Conservation (phyloP, 2,113 vertebrate genomes). For the Chamaea fasciata region DNA sequence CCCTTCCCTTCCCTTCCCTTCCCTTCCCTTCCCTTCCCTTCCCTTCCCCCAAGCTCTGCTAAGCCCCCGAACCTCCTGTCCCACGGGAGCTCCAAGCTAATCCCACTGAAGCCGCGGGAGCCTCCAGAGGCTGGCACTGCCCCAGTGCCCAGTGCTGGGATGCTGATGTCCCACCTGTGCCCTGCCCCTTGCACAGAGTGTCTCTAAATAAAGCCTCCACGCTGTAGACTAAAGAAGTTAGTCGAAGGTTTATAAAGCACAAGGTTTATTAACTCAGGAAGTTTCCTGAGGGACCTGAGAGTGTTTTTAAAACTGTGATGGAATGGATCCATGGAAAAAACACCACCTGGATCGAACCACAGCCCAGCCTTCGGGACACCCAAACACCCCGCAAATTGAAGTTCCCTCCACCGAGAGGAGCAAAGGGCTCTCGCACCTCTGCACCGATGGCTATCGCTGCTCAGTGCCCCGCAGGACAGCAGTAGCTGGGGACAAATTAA, state of each 20-base stretch:
- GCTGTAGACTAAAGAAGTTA: neutral
- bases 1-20: neutral
- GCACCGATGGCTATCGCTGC: neutral
- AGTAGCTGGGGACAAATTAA: neutral
- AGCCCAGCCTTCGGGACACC: neutral
- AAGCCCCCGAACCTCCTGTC: neutral
- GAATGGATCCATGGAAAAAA: neutral
- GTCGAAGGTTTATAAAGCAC: neutral
- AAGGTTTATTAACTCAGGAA: neutral
- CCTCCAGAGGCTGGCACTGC: fast-evolving
- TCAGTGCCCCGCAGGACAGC: neutral
- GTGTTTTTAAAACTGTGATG: neutral
- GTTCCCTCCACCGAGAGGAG: neutral
- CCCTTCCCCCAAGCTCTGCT: neutral
- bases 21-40: too few relatives aligned
- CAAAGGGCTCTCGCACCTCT: neutral
- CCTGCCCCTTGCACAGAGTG: fast-evolving
- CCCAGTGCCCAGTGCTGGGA: neutral
- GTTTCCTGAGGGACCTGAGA: too few relatives aligned
- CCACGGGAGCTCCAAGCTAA: neutral
- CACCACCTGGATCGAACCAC: fast-evolving
- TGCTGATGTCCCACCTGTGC: neutral
- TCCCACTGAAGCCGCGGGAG: fast-evolving
- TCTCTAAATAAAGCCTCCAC: neutral
- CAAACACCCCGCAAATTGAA: neutral